A percentile compares a stretch with the other conserved stretches of the same genome.
Evolutionary conservation across 2,113 vertebrate genomes (phyloP).

Genomic region (Cepphus grylle): DNA sequence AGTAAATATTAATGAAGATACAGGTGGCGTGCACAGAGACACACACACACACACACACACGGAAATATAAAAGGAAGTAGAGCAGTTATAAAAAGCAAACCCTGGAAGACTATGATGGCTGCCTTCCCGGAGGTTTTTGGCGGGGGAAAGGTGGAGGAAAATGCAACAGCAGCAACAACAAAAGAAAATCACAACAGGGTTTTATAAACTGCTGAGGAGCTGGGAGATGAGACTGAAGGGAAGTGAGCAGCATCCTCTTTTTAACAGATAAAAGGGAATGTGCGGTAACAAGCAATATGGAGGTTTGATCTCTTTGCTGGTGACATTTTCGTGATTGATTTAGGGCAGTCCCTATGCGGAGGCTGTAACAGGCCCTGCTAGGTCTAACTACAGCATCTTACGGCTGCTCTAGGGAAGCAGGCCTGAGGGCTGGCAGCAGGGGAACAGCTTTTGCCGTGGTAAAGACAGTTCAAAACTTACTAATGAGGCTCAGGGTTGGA

Average conservation of each 20-base stretch:
- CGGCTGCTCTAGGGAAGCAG: not conserved
- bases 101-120: conserved; percentile 50
- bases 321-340: conserved; percentile 35
- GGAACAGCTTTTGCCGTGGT: not conserved
- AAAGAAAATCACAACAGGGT: conserved; percentile 17
- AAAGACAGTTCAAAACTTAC: not conserved
- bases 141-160: not conserved
- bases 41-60: not conserved
- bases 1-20: conserved; percentile 62
- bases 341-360: not conserved
- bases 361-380: not conserved
- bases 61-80: conserved; percentile 55
- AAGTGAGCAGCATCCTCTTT: not conserved
- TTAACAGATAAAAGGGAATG: conserved; percentile 11
- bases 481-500: not conserved
- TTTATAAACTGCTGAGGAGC: conserved; percentile 4
- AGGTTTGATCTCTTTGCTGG: conserved; percentile 22
- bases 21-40: not conserved
- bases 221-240: conserved; percentile 8
- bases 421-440: not conserved
- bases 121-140: conserved; percentile 33
- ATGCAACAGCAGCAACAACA: not conserved
- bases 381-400: not conserved
- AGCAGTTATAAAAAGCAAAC: conserved; percentile 64
- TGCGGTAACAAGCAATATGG: not conserved